Evolutionary conservation across 2,113 vertebrate species (phyloP).

Genomic region (Mirounga angustirostris): DNA sequence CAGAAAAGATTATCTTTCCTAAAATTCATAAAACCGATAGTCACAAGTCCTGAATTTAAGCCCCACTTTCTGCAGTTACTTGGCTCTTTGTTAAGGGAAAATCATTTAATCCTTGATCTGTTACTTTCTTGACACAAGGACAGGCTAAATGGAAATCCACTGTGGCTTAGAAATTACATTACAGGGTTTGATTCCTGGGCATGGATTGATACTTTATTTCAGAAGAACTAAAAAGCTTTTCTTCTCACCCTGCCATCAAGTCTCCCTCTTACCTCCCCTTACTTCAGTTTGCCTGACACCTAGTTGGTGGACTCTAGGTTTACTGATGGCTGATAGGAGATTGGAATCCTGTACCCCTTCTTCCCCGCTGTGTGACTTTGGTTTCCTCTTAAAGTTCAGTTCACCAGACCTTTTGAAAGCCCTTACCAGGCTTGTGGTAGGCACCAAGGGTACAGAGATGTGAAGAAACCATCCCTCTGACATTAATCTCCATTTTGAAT

Average conservation of each 20-base stretch:
- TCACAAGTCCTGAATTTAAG: neutral
- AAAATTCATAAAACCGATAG: neutral
- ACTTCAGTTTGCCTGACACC: neutral
- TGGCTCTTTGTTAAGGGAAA: neutral
- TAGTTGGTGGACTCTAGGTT: neutral
- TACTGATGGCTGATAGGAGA: neutral
- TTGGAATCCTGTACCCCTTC: neutral
- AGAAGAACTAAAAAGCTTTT: neutral
- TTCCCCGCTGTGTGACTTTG: neutral
- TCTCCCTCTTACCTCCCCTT: neutral
- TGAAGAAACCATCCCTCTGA: neutral
- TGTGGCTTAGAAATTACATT: neutral
- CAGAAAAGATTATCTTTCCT: neutral
- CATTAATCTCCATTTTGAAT: conserved; percentile 5
- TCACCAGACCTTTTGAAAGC: conserved; percentile 1
- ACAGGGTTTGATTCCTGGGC: neutral
- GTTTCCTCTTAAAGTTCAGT: conserved; percentile 3
- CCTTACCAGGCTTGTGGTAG: neutral
- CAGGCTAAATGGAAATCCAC: neutral
- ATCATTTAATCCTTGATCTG: neutral
- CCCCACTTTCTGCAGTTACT: neutral
- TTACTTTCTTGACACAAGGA: neutral
- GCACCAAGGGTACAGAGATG: neutral
- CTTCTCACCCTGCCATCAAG: neutral
- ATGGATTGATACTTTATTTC: neutral